A percentile compares a stretch with the other conserved stretches of the same genome.
Evolutionary conservation across 2,113 vertebrate genomes (phyloP).

Genomic region (Xenopus borealis): DNA sequence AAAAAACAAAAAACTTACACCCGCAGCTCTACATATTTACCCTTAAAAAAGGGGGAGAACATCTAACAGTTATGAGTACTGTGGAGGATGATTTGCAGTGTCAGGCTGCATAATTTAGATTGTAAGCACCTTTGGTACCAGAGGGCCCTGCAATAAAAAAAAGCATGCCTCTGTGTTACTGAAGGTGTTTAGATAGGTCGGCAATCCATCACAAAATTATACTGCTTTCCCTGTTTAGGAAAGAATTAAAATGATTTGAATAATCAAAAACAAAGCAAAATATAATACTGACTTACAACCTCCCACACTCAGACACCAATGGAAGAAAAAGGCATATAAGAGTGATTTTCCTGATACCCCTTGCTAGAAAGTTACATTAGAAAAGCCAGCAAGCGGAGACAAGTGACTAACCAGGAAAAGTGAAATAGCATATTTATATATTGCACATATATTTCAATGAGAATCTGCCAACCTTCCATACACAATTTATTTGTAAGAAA

Average conservation of each 20-base stretch:
- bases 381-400: background rate
- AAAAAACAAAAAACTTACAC: no score
- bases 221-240: conserved; percentile 44
- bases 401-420: background rate
- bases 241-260: background rate
- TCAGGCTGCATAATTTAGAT: background rate
- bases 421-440: conserved; percentile 4
- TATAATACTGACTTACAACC: conserved; percentile 54
- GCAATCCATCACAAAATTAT: conserved; percentile 48
- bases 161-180: background rate
- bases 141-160: background rate
- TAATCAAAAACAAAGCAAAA: conserved; percentile 35
- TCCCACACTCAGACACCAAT: conserved; percentile 54
- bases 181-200: conserved; percentile 17
- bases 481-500: background rate
- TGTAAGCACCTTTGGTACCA: background rate
- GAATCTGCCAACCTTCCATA: background rate
- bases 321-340: conserved; percentile 57
- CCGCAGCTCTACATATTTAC: no score
- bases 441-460: conserved; percentile 11
- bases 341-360: background rate
- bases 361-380: background rate
- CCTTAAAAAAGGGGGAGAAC: no score
- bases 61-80: background rate
- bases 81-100: background rate